phyloP scores from a whole-genome alignment of 1,140 invertebrate species.

The Parasteatoda tepidariorum region DNA sequence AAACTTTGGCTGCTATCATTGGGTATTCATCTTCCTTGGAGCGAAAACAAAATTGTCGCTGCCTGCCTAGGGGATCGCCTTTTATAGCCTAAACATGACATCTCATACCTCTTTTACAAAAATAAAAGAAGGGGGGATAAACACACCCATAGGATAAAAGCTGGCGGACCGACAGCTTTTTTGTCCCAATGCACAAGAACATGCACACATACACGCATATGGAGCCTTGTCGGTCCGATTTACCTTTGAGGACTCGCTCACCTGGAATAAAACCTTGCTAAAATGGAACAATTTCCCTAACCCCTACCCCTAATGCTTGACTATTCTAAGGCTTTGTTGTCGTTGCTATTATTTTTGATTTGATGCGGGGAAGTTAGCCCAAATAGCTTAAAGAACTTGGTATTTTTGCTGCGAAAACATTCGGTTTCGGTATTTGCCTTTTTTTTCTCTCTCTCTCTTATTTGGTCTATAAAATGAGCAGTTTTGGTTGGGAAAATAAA shows the following conservation, averaged over 20 bases:
- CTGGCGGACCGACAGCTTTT: neutral
- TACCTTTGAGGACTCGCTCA: neutral
- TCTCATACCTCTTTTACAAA: slow-evolving; percentile 14
- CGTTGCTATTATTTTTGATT: slow-evolving; percentile 5
- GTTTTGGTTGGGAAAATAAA: too few species aligned
- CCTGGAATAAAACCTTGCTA: slow-evolving; percentile 14
- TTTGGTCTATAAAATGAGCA: neutral
- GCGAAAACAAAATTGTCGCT: slow-evolving; percentile 24
- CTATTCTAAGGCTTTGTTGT: neutral
- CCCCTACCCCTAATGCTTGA: neutral
- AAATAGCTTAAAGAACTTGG: neutral
- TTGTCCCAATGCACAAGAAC: neutral
- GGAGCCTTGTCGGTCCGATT: neutral
- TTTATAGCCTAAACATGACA: slow-evolving; percentile 22
- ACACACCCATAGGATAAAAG: neutral
- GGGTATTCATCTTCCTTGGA: neutral
- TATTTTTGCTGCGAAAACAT: neutral
- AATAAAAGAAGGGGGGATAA: neutral
- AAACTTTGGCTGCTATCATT: neutral
- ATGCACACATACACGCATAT: slow-evolving; percentile 2
- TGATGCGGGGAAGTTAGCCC: neutral
- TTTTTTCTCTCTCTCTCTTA: too few species aligned
- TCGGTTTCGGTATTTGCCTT: too few species aligned
- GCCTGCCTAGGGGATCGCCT: neutral
- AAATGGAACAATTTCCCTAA: neutral